Percentiles rank a stretch among this genome's conserved stretches.
These are phyloP conservation scores for Eilema griseolum DNA, from an alignment of 2,888 invertebrate species.

Conservation along the genomic window DNA sequence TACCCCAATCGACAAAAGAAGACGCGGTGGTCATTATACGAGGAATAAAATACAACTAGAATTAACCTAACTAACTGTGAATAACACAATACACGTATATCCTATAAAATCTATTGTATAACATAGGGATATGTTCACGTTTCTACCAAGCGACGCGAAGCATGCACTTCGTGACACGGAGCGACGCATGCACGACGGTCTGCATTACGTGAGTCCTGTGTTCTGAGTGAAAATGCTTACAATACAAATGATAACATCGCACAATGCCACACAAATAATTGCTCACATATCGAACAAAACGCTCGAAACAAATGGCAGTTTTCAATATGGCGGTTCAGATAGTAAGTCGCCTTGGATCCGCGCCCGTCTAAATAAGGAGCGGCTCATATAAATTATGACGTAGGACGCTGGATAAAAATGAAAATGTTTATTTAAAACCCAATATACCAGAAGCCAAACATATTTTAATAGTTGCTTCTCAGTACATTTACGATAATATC, in stretches of 20 bases:
- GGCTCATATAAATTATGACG: neutral
- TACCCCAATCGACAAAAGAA: neutral
- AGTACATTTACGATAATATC: too few species aligned
- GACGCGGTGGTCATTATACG: neutral
- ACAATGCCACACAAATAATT: neutral
- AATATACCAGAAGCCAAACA: too few species aligned
- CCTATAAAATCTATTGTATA: neutral
- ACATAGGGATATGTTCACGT: neutral
- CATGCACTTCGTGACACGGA: neutral
- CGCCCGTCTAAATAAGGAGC: too few species aligned
- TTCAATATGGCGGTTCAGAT: neutral
- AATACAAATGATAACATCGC: neutral
- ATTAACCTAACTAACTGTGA: neutral
- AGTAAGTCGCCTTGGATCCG: neutral
- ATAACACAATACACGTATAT: neutral
- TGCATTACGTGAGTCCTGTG: neutral
- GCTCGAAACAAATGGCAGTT: neutral
- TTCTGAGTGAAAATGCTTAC: neutral
- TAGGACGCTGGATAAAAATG: neutral
- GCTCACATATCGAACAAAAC: neutral
- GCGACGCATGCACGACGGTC: conserved; percentile 1
- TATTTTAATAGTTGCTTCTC: too few species aligned
- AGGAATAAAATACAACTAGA: neutral
- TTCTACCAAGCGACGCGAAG: conserved; percentile 2
- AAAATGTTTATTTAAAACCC: too few species aligned